These are phyloP conservation scores for Nyctalus aviator DNA, from an alignment of 2,797 vertebrate species.

Conservation along the genomic window DNA sequence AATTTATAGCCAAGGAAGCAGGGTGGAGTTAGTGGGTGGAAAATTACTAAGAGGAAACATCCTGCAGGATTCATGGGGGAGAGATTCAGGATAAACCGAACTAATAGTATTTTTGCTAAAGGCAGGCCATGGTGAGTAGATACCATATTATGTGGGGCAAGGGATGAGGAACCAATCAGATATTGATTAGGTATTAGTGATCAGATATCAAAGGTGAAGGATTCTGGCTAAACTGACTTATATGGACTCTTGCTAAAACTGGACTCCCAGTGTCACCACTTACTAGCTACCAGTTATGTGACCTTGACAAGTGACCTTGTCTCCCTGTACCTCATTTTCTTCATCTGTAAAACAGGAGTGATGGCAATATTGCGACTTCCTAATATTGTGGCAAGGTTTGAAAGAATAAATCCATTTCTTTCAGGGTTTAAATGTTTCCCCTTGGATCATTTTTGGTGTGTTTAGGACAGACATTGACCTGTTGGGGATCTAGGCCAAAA, in stretches of 20 bases:
- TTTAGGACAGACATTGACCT: slow-evolving; percentile 11
- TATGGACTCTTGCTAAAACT: neutral
- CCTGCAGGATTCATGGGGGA: neutral
- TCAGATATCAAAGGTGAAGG: neutral
- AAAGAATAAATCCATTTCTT: slow-evolving; percentile 52
- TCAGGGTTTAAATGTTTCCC: neutral
- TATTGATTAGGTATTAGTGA: neutral
- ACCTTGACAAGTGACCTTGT: neutral
- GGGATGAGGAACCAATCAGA: neutral
- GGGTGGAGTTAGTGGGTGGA: neutral
- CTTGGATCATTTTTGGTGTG: slow-evolving; percentile 9
- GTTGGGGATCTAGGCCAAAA: neutral
- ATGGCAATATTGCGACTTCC: neutral
- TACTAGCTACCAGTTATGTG: neutral
- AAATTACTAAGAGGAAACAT: neutral
- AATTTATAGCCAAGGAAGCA: neutral
- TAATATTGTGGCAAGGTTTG: neutral
- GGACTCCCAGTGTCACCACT: neutral
- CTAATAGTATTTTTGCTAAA: neutral
- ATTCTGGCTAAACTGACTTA: neutral
- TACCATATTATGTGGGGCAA: neutral
- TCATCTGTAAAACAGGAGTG: neutral
- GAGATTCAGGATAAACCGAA: neutral
- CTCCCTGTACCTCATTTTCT: neutral
- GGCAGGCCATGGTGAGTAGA: neutral